Evolutionary conservation across 1,140 invertebrate genomes (phyloP).

Genomic region (Apolygus lucorum): DNA sequence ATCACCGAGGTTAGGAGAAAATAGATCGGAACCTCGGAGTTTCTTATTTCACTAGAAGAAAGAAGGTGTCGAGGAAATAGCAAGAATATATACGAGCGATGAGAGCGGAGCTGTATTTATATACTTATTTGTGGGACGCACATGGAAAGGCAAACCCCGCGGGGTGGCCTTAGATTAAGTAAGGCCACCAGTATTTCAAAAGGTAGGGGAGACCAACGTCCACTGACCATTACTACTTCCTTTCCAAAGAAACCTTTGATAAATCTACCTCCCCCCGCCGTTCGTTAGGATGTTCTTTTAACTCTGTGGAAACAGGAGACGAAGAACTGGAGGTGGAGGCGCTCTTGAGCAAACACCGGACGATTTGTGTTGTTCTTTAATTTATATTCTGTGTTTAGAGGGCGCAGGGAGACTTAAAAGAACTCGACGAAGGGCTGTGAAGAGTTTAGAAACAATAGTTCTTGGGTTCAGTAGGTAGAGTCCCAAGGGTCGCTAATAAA

Average conservation of each 20-base stretch:
- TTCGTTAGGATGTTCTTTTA: not conserved
- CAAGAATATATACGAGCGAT: not conserved
- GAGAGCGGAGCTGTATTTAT: not conserved
- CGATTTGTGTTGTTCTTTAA: conserved; percentile 20
- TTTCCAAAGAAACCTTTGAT: conserved; percentile 1
- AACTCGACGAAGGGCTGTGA: not conserved
- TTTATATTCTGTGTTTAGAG: conserved; percentile 17
- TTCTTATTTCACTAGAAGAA: no score
- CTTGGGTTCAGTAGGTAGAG: no score
- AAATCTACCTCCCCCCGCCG: not conserved
- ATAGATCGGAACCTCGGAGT: no score
- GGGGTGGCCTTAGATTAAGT: conserved; percentile 12
- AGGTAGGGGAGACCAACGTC: not conserved
- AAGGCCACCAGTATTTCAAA: conserved; percentile 9
- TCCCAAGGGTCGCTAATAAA: no score
- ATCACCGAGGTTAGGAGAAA: no score
- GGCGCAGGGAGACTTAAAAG: not conserved
- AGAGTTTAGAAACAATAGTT: no score
- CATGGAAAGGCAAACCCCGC: not conserved
- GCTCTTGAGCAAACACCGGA: conserved; percentile 14
- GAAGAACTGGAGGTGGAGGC: not conserved
- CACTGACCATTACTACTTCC: not conserved
- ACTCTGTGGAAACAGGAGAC: conserved; percentile 5
- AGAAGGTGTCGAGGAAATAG: not conserved
- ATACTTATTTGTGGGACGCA: not conserved